Evolutionary conservation across 2,888 invertebrate species (phyloP).

Genomic region (Endotricha flammealis): DNA sequence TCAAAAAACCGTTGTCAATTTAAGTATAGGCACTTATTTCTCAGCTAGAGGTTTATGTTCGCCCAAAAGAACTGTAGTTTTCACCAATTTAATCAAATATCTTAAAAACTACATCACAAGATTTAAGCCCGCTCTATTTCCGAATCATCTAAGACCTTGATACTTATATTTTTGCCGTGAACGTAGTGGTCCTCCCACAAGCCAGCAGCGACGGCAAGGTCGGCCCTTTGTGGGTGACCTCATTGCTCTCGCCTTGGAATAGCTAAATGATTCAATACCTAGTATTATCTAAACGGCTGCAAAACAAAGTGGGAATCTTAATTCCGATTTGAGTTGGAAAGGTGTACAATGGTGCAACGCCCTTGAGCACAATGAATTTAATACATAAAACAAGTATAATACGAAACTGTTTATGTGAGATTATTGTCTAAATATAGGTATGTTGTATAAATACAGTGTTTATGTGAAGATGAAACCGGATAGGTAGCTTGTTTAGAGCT

Average conservation of each 20-base stretch:
- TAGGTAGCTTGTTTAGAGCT: conserved; percentile 10
- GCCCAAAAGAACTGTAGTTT: no score
- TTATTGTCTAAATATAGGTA: no score
- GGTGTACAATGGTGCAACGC: no score
- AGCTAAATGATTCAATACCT: conserved; percentile 66
- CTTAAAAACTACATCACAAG: no score
- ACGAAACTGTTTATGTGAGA: no score
- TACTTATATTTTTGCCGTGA: conserved; percentile 30
- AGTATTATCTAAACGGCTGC: conserved; percentile 55
- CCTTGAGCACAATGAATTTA: no score
- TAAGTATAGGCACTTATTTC: no score
- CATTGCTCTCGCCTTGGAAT: conserved; percentile 72
- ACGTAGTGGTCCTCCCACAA: conserved; percentile 52
- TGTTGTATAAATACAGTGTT: no score
- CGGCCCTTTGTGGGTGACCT: conserved; percentile 69
- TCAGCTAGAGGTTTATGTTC: no score
- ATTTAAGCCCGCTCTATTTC: conserved; percentile 16
- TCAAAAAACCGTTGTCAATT: conserved; percentile 57
- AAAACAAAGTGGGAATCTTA: conserved; percentile 40
- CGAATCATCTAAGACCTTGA: conserved; percentile 20
- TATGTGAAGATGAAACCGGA: conserved; percentile 7
- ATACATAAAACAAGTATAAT: no score
- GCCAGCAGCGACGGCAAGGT: conserved; percentile 61
- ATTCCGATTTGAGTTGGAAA: conserved; percentile 26
- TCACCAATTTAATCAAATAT: no score